These are phyloP conservation scores for Pitangus sulphuratus DNA, from an alignment of 2,797 vertebrate species.

Conservation along the genomic window DNA sequence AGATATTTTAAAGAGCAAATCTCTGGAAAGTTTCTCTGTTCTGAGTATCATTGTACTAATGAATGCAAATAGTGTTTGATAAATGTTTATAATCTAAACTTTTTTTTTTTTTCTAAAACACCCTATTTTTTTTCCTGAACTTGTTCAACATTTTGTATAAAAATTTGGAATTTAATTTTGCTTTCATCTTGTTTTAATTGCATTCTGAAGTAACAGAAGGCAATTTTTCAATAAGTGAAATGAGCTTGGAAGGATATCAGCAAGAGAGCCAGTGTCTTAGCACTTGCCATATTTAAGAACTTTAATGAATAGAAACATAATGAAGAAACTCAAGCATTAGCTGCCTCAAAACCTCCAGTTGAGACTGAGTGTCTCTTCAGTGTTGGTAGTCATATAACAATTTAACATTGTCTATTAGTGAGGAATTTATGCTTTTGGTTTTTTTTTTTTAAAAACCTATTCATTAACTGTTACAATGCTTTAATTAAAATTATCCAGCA, in stretches of 20 bases:
- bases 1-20: not conserved
- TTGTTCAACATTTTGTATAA: not conserved
- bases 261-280: not conserved
- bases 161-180: not conserved
- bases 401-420: not conserved
- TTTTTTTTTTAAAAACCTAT: conserved; percentile 30
- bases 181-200: not conserved
- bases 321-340: not conserved
- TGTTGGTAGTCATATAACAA: not conserved
- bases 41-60: not conserved
- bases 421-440: not conserved
- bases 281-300: not conserved
- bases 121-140: not conserved
- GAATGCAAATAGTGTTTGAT: not conserved
- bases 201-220: not conserved
- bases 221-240: not conserved
- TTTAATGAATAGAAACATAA: not conserved
- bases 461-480: not conserved
- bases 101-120: not conserved
- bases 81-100: not conserved
- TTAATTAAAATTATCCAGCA: conserved; percentile 45
- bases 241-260: not conserved
- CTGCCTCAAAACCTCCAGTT: not conserved
- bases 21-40: not conserved
- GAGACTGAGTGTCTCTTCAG: not conserved